A percentile compares a stretch with the other conserved stretches of the same genome.
Evolutionary conservation across 2,797 vertebrate genomes (phyloP).

Genomic region (Syngnathus rostellatus): DNA sequence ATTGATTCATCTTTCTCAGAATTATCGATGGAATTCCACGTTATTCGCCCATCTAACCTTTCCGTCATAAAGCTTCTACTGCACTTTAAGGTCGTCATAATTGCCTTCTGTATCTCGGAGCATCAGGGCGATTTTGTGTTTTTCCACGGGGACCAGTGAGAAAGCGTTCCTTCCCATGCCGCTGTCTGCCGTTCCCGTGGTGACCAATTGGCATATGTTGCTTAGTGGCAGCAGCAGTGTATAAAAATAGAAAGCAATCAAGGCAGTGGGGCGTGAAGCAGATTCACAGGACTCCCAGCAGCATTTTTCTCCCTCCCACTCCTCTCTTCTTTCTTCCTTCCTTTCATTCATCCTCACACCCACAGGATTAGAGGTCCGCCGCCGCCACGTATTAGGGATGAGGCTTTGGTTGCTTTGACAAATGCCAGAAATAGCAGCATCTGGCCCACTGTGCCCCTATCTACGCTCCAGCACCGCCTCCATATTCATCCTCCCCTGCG

Average conservation of each 20-base stretch:
- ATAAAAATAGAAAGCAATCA: conserved; percentile 82
- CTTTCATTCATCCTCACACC: conserved; percentile 65
- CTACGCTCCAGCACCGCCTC: conserved; percentile 20
- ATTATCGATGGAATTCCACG: conserved; percentile 8
- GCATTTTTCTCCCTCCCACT: conserved; percentile 54
- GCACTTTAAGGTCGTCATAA: conserved; percentile 27
- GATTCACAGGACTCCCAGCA: conserved; percentile 69
- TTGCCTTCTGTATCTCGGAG: conserved; percentile 50
- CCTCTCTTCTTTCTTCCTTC: conserved; percentile 55
- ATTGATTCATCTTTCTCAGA: neutral
- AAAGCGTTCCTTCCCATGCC: conserved; percentile 62
- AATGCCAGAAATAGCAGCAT: conserved; percentile 66
- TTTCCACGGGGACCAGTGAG: conserved; percentile 51
- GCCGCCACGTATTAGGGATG: conserved; percentile 53
- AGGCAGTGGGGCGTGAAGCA: conserved; percentile 71
- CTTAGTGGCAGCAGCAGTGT: conserved; percentile 60
- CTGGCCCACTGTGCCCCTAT: conserved; percentile 45
- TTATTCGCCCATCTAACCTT: neutral
- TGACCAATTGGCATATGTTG: conserved; percentile 72
- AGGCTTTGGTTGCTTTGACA: conserved; percentile 64
- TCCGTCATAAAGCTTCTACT: conserved; percentile 44
- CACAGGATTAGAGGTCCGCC: conserved; percentile 62
- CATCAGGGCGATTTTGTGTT: conserved; percentile 37
- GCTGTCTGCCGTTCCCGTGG: conserved; percentile 70
- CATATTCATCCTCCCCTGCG: conserved; percentile 23